Conservation (phyloP, 2,797 vertebrate genomes). For the Psittacula derbiana region DNA sequence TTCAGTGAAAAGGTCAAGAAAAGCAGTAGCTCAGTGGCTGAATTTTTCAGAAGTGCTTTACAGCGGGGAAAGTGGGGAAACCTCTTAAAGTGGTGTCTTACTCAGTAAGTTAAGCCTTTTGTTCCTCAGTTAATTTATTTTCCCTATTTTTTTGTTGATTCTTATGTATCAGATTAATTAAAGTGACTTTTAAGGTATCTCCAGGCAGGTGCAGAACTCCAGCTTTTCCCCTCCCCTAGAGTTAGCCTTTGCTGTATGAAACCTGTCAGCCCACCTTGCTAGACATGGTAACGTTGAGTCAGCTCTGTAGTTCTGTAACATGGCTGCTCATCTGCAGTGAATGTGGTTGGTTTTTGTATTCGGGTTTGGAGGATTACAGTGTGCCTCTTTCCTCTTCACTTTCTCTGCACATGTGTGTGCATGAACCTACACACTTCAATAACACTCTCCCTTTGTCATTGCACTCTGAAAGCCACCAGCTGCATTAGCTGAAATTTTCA, state of each 20-base stretch:
- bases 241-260: background rate
- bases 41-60: conserved; percentile 52
- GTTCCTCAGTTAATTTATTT: background rate
- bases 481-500: background rate
- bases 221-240: background rate
- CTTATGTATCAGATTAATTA: background rate
- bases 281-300: background rate
- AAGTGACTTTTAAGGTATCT: background rate
- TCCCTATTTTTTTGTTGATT: accelerated
- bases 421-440: background rate
- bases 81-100: conserved; percentile 7
- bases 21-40: conserved; percentile 50
- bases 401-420: background rate
- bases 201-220: background rate
- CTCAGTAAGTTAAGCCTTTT: conserved; percentile 47
- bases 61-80: background rate
- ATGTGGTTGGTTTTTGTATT: background rate
- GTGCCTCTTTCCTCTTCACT: background rate
- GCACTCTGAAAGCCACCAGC: background rate
- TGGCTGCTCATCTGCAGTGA: background rate
- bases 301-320: background rate
- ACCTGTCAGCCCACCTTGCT: background rate
- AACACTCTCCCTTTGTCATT: background rate
- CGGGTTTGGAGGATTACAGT: background rate
- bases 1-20: conserved; percentile 62